Evolutionary conservation across 2,113 vertebrate species (phyloP).

Genomic region (Rhinopithecus roxellana): DNA sequence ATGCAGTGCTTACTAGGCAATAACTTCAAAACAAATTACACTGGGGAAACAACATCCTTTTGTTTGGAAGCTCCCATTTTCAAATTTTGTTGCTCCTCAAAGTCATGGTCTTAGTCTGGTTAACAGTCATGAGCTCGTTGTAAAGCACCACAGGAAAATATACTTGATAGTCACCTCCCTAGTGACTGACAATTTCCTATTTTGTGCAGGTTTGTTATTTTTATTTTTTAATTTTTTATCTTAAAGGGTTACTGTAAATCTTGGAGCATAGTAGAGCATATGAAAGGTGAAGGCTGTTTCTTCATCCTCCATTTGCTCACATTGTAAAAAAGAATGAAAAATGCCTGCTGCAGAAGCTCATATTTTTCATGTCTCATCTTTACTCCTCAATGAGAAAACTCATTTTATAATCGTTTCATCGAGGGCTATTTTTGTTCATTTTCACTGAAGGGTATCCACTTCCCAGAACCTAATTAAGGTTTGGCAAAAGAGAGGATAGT

Average conservation of each 20-base stretch:
- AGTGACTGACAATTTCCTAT: neutral
- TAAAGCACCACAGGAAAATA: neutral
- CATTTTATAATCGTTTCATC: constrained; percentile 28
- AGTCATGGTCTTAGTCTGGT: neutral
- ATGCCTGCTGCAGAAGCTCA: neutral
- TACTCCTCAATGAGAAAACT: constrained; percentile 36
- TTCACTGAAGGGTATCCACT: constrained; percentile 9
- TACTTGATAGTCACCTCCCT: neutral
- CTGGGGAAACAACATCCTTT: neutral
- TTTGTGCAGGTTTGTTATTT: neutral
- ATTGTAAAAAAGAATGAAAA: constrained; percentile 58
- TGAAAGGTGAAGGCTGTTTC: constrained; percentile 64
- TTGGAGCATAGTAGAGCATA: constrained; percentile 51
- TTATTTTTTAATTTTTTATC: constrained; percentile 35
- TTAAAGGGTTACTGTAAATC: constrained; percentile 57
- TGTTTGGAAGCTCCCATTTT: constrained; percentile 29
- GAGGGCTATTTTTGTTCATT: constrained; percentile 32
- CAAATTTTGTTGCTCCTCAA: neutral
- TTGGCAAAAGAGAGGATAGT: constrained; percentile 11
- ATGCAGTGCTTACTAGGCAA: neutral
- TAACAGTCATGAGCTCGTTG: neutral
- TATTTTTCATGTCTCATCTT: constrained; percentile 33
- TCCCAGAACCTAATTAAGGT: constrained; percentile 44
- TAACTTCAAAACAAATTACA: constrained; percentile 46
- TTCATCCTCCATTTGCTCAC: constrained; percentile 50